Percentiles rank a stretch among this genome's conserved stretches.
Evolutionary conservation across 2,113 vertebrate genomes (phyloP).

Genomic region (Macaca nemestrina): DNA sequence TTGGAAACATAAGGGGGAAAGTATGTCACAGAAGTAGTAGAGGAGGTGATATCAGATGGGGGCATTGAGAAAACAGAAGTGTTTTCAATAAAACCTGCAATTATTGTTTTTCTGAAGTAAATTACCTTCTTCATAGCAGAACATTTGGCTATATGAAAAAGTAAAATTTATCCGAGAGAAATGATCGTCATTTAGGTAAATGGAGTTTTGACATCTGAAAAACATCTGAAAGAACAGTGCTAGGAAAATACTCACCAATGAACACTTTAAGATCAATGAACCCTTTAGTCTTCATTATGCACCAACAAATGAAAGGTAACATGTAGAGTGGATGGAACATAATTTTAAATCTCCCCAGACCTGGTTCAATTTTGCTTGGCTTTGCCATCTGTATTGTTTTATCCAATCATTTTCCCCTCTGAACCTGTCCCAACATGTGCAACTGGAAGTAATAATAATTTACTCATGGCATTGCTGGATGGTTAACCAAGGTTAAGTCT

Average conservation of each 20-base stretch:
- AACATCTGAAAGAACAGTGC: not conserved
- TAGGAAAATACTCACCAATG: slow-evolving; percentile 22
- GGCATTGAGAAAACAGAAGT: not conserved
- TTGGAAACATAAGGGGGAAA: not conserved
- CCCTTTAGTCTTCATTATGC: not conserved
- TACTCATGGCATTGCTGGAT: not conserved
- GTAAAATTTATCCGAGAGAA: not conserved
- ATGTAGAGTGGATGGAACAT: rapidly evolving
- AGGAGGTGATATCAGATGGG: not conserved
- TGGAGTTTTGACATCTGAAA: not conserved
- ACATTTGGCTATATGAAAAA: not conserved
- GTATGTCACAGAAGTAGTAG: not conserved
- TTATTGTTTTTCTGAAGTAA: not conserved
- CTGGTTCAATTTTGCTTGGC: not conserved
- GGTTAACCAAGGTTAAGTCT: not conserved
- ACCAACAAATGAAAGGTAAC: not conserved
- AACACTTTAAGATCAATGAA: slow-evolving; percentile 20
- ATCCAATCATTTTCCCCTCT: not conserved
- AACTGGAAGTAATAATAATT: not conserved
- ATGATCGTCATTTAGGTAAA: not conserved
- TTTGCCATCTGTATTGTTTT: not conserved
- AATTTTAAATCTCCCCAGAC: not conserved
- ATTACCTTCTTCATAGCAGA: not conserved
- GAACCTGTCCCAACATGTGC: not conserved
- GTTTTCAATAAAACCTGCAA: not conserved